These are phyloP conservation scores for Phyllostomus discolor DNA, from an alignment of 2,113 vertebrate species.

Conservation along the genomic window DNA sequence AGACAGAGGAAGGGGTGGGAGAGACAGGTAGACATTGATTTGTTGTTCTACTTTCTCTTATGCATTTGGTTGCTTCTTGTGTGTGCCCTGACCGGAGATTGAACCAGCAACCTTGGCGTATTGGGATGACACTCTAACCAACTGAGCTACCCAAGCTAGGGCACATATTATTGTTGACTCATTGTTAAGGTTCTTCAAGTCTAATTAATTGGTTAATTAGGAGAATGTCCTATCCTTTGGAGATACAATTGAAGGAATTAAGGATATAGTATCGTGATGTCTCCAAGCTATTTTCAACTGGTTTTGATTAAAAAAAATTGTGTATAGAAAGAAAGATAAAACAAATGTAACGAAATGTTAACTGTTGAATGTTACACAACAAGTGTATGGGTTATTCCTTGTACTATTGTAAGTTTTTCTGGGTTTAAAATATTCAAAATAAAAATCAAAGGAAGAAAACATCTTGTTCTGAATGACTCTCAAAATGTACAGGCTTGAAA, in stretches of 20 bases:
- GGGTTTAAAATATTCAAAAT: slow-evolving; percentile 41
- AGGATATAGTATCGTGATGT: neutral
- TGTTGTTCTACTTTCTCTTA: too few species aligned
- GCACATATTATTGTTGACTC: neutral
- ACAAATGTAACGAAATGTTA: neutral
- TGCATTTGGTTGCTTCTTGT: too few species aligned
- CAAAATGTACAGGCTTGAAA: neutral
- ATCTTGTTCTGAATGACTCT: slow-evolving; percentile 24
- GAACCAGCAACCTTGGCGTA: too few species aligned
- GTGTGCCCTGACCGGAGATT: too few species aligned
- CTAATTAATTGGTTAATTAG: neutral
- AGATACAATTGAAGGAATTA: neutral
- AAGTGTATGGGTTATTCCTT: neutral
- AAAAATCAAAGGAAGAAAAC: neutral
- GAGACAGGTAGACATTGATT: too few species aligned
- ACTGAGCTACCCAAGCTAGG: too few species aligned
- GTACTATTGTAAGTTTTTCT: neutral
- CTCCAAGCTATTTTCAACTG: neutral
- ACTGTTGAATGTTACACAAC: neutral
- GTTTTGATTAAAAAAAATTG: neutral
- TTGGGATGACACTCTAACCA: too few species aligned
- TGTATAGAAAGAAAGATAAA: neutral
- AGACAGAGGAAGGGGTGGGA: too few species aligned
- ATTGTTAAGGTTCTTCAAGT: neutral
- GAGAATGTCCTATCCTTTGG: neutral